Evolutionary conservation across 2,888 invertebrate genomes (phyloP).

Genomic region (Leptinotarsa rubiginosa): DNA sequence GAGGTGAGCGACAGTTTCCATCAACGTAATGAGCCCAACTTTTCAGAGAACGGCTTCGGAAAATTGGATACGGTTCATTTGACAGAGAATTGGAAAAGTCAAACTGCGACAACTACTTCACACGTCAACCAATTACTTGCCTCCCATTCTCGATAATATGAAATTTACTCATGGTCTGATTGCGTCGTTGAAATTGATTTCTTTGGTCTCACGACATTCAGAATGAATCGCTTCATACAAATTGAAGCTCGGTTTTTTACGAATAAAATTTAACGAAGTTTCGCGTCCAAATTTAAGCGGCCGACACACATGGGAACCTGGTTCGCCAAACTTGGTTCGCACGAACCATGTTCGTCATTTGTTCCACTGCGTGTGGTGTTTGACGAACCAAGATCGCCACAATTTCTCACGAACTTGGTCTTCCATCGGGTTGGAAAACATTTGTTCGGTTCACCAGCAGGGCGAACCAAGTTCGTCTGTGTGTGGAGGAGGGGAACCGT

Average conservation of each 20-base stretch:
- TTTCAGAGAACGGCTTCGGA: slow-evolving; percentile 52
- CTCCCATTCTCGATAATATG: slow-evolving; percentile 42
- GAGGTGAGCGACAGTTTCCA: slow-evolving; percentile 39
- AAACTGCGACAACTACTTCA: slow-evolving; percentile 53
- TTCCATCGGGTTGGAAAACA: too few relatives aligned
- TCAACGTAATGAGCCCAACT: slow-evolving; percentile 45
- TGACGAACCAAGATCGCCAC: too few relatives aligned
- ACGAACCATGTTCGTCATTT: too few relatives aligned
- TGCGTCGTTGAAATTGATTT: slow-evolving; percentile 20
- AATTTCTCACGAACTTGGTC: too few relatives aligned
- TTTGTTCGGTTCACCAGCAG: too few relatives aligned
- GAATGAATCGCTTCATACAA: background rate
- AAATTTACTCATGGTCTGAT: slow-evolving; percentile 32
- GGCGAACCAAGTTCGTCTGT: too few relatives aligned
- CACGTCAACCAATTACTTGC: slow-evolving; percentile 53
- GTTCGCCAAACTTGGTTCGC: too few relatives aligned
- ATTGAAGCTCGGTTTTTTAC: background rate
- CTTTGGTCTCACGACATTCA: slow-evolving; percentile 4
- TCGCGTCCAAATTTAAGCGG: too few relatives aligned
- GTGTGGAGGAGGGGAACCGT: too few relatives aligned
- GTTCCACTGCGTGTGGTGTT: too few relatives aligned
- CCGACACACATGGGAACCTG: too few relatives aligned
- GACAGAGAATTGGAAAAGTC: slow-evolving; percentile 59
- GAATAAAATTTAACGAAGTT: background rate
- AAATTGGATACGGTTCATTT: slow-evolving; percentile 59